phyloP scores from a whole-genome alignment of 2,888 invertebrate species.

The Pollenia labialis region DNA sequence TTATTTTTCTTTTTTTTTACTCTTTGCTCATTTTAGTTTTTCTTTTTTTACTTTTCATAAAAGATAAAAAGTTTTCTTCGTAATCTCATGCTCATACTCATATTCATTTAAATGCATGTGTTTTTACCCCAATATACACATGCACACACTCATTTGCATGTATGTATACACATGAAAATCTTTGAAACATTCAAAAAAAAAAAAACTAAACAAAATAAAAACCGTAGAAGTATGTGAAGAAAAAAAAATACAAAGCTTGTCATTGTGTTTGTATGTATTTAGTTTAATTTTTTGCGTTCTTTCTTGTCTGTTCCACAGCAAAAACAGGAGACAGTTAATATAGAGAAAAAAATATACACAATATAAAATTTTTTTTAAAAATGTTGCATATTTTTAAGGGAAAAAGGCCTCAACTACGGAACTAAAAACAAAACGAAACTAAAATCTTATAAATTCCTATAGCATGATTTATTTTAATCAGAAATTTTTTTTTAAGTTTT shows the following conservation, averaged over 20 bases:
- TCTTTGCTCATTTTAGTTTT: slow-evolving; percentile 57
- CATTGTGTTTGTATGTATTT: slow-evolving; percentile 2
- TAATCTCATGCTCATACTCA: slow-evolving; percentile 64
- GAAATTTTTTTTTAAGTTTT: too few relatives aligned
- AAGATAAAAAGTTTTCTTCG: slow-evolving; percentile 67
- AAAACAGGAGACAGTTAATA: slow-evolving; percentile 65
- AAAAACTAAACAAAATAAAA: not conserved
- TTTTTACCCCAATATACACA: slow-evolving; percentile 5
- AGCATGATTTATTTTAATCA: too few relatives aligned
- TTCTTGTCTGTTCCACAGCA: slow-evolving; percentile 64
- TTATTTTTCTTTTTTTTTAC: slow-evolving; percentile 7
- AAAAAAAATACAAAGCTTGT: slow-evolving; percentile 36
- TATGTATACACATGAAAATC: not conserved
- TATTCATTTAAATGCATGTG: slow-evolving; percentile 56
- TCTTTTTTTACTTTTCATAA: slow-evolving; percentile 61
- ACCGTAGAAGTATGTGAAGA: slow-evolving; percentile 7
- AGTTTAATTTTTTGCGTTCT: slow-evolving; percentile 34
- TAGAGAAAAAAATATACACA: slow-evolving; percentile 24
- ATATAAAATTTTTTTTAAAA: slow-evolving; percentile 20
- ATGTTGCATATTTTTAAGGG: not conserved
- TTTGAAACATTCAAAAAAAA: not conserved
- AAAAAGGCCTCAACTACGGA: slow-evolving; percentile 16
- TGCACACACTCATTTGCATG: not conserved
- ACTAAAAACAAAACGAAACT: not conserved
- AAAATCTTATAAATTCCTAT: too few relatives aligned